Evolutionary conservation across 2,888 invertebrate species (phyloP), one percentile per base, ranked within the genome.

Genomic region (Argyresthia goedartella): DNA sequence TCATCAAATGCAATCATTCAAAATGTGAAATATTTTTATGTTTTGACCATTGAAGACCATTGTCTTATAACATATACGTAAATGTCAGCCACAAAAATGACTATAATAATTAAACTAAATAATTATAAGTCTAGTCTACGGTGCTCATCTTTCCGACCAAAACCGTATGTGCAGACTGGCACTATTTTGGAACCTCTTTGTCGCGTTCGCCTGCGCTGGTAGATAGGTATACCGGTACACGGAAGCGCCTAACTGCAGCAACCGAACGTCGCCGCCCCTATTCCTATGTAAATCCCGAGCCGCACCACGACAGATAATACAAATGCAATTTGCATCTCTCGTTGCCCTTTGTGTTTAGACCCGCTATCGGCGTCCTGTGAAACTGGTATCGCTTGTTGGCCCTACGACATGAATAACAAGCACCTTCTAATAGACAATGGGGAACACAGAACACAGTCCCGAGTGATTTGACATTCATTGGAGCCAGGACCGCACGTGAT

Each of bases 231-330:
- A 25, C 25, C 14, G 10, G 34, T 35, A 50, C 53, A 56, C 56
- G 56, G 76, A 73, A 74, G 67, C 71, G 60, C 61, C 69, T 75
- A 77, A 78, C 79, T 78, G 71, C 75, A 67, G 62, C 36, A 15
- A 10, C 67, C 65, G 68, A n/a, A 67, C 66, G 66, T 64, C 60
- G 68, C 64, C 66, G 71, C 59, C 63, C 63, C 79, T 71, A 82
- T 84, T 84, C 74, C 82, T 84, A 84, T 86, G 85, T 81, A 77
- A 86, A 86, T 85, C 71, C 63, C 63, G 56, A 56, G 65, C 65
- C 66, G 73, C 73, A 76, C 75, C 71, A 71, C 69, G 68, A 61
- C 66, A 69, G 73, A 78, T 81, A 82, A 79, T 81, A 71, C 69
- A 70, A 69, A 60, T 65, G 59, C 69, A 72, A 84, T 85, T 81